Evolutionary conservation across 1,140 invertebrate species (phyloP), one percentile per base, ranked within the genome.

Genomic region (Armadillidium nasatum): DNA sequence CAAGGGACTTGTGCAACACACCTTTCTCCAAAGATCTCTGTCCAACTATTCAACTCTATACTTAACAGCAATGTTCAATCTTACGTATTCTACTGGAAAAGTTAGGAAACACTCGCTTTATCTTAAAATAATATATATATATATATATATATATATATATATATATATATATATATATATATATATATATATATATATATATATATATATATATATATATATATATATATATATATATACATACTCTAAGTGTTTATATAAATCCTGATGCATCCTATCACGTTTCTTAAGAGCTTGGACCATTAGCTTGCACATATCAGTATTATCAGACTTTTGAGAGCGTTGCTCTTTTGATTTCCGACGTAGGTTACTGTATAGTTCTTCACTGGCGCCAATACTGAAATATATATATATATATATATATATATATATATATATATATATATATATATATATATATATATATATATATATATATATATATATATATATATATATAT

Each of bases 281-380:
- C 79, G 73, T 70, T 80, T 80, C 67, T 75, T 80, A 13, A 80
- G 73, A 10, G 79, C 79, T 45, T 80, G 79, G 10, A 80, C 71
- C 10, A 80, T 71, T 21, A 80, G 60, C 75, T 80, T 80, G 69
- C 79, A 80, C 79, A 80, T 80, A 33, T 78, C 79, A 21, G 79
- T 80, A 70, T 78, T 80, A 70, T 80, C 79, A 44, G 77, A 75
- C n/a, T 43, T 70, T 46, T 72, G 75, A 33, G 79, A 60, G 33
- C 79, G 74, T 23, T 80, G 76, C 21, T 80, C 79, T 67, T 78
- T 78, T 19, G 69, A 78, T 68, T 76, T 70, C 7, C 79, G 74
- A n/a, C 77, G 66, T 60, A 80, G 54, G n/a, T 75, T 76, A 50
- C 77, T 71, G 72, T 78, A 80, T 13, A 78, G 66, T 33, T 80